A percentile compares a stretch with the other conserved stretches of the same genome.
Conservation (phyloP, 2,797 vertebrate species). For the Tadarida brasiliensis region DNA sequence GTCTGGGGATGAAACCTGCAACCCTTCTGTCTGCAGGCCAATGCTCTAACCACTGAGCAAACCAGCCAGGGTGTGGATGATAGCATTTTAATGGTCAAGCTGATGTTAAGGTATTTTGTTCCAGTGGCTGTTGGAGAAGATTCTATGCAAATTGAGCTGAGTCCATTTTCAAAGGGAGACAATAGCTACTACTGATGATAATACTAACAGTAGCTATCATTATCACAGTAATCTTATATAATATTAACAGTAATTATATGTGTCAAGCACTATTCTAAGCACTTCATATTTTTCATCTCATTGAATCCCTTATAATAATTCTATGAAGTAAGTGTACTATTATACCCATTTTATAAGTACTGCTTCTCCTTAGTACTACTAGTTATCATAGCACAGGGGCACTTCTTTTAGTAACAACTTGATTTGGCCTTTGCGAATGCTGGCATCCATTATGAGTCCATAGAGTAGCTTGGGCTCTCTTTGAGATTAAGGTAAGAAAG, state of each 20-base stretch:
- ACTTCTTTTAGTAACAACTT: not conserved
- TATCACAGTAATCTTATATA: not conserved
- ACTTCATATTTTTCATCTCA: not conserved
- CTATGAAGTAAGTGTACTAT: not conserved
- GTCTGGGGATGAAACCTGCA: too few species aligned
- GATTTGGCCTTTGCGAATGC: not conserved
- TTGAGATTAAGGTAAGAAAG: not conserved
- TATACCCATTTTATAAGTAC: not conserved
- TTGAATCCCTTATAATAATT: conserved; percentile 47
- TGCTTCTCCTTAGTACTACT: not conserved
- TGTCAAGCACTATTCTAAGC: not conserved
- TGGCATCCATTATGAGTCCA: not conserved
- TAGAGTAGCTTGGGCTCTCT: not conserved
- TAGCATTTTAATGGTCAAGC: conserved; percentile 42
- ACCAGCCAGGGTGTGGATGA: not conserved
- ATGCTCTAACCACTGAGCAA: too few species aligned
- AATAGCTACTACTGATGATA: not conserved
- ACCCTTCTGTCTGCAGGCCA: too few species aligned
- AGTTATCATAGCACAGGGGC: not conserved
- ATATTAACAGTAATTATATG: not conserved
- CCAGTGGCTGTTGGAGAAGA: conserved; percentile 3
- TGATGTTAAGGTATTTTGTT: not conserved
- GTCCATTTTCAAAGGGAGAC: conserved; percentile 31
- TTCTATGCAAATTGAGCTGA: not conserved
- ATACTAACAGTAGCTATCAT: not conserved